phyloP scores from a whole-genome alignment of 2,888 invertebrate species.

The Epiblema foenella region DNA sequence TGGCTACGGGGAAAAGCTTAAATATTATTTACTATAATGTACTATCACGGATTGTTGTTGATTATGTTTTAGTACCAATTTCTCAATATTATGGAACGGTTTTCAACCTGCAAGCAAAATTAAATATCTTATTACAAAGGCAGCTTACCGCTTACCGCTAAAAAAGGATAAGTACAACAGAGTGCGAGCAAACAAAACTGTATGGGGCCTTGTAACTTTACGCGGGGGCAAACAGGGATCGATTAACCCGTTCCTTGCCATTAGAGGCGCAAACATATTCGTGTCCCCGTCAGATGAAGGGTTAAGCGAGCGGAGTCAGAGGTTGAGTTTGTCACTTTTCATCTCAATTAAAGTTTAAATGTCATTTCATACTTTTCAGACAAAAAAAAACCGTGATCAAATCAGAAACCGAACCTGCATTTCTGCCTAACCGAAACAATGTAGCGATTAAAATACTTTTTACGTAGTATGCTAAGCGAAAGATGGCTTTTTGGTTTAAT shows the following conservation, averaged over 20 bases:
- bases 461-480: too few species aligned
- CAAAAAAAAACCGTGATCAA: too few species aligned
- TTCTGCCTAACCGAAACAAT: too few species aligned
- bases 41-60: too few species aligned
- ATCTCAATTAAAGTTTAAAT: neutral
- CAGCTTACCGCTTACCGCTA: neutral
- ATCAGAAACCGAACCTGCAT: too few species aligned
- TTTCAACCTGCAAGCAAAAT: neutral
- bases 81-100: neutral
- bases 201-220: constrained; percentile 40
- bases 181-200: constrained; percentile 26
- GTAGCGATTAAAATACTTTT: too few species aligned
- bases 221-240: constrained; percentile 41
- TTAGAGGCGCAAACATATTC: constrained; percentile 42
- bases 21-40: too few species aligned
- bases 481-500: too few species aligned
- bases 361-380: neutral
- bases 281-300: constrained; percentile 19
- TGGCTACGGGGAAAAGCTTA: too few species aligned
- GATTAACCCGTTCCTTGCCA: constrained; percentile 43
- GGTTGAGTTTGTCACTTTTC: neutral
- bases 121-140: neutral
- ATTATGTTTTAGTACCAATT: neutral
- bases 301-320: constrained; percentile 12
- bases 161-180: neutral